Base-by-base conservation (phyloP, 1,140 invertebrate species). In the Heterodera carotae region DNA sequence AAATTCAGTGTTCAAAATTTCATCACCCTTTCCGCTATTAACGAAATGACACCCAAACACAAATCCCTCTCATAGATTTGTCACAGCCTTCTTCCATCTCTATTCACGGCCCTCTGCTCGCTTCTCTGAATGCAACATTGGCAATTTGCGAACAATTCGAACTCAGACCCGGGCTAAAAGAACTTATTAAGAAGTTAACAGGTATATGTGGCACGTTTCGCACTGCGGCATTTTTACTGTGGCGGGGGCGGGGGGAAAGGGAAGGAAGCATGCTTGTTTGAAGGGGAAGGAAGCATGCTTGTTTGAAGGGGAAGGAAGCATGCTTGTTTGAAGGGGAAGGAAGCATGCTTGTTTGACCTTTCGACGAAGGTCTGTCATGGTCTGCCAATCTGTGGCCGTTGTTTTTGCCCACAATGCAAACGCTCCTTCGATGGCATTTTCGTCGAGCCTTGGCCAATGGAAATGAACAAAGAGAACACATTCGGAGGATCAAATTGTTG, bases 81-180 rank as follows among this genome's bases (percentile, higher is more conserved):
- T 43, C 39, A 8, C 39, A 6, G 39, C 33, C 62, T 1, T 66
- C 60, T 31, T 7, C 18, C 60, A 8, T 18, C 29, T 25, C 60
- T 18, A 22, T 62, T 22, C 60, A 62, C 62, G 62, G 27, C 22
- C 62, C 62, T 29, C n/a, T 73, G n/a, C 12, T 64, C 25, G 27
- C 39, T 25, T 59, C 31, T 36, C 64, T 74, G 3, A 27, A 62
- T 34, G 72, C 48, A 6, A 74, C 72, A 2, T 2, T 74, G n/a
- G 29, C 39, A 56, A 74, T 59, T 12, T 74, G 72, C 36, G 72
- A 74, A 62, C 25, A 74, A n/a, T 62, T 74, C 36, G 72, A 74
- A 33, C n/a, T 22, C 12, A 34, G 72, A 29, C 27, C 25, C 22
- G 72, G 72, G 29, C 64, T 74, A 10, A 64, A 64, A n/a, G 64